phyloP scores from a whole-genome alignment of 2,888 invertebrate species.

The Drosophila cognata region DNA sequence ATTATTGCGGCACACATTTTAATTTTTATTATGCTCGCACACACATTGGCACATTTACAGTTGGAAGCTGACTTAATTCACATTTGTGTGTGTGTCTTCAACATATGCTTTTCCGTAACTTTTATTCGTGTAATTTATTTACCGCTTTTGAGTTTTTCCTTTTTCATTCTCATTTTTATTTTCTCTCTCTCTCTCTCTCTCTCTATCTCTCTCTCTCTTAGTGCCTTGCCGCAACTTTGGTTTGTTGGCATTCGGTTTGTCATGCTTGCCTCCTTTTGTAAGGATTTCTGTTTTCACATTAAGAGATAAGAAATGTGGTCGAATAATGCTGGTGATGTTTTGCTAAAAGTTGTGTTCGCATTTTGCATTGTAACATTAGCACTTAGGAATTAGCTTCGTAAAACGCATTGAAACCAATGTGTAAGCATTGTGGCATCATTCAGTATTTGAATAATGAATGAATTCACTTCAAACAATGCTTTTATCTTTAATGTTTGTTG shows the following conservation, averaged over 20 bases:
- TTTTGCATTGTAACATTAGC: slow-evolving; percentile 22
- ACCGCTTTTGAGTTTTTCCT: slow-evolving; percentile 8
- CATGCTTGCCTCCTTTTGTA: slow-evolving; percentile 28
- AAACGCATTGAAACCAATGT: not conserved
- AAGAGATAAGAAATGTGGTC: slow-evolving; percentile 42
- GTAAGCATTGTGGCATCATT: not conserved
- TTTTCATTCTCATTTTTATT: slow-evolving; percentile 1
- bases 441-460: not conserved
- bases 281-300: slow-evolving; percentile 21
- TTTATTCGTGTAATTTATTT: slow-evolving; percentile 37
- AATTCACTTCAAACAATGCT: not conserved
- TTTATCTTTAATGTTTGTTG: not conserved
- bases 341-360: not conserved
- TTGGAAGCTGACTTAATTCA: slow-evolving; percentile 32
- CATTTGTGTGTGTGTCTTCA: slow-evolving; percentile 21
- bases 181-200: not conserved
- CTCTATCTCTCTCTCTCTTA: not conserved
- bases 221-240: slow-evolving; percentile 10
- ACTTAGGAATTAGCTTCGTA: slow-evolving; percentile 21
- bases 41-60: slow-evolving; percentile 5
- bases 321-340: not conserved
- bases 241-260: slow-evolving; percentile 24
- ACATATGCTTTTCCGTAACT: slow-evolving; percentile 27
- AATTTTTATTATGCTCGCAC: slow-evolving; percentile 43
- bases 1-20: slow-evolving; percentile 35